Conservation (phyloP, 2,888 invertebrate species). For the Netelia virgata region DNA sequence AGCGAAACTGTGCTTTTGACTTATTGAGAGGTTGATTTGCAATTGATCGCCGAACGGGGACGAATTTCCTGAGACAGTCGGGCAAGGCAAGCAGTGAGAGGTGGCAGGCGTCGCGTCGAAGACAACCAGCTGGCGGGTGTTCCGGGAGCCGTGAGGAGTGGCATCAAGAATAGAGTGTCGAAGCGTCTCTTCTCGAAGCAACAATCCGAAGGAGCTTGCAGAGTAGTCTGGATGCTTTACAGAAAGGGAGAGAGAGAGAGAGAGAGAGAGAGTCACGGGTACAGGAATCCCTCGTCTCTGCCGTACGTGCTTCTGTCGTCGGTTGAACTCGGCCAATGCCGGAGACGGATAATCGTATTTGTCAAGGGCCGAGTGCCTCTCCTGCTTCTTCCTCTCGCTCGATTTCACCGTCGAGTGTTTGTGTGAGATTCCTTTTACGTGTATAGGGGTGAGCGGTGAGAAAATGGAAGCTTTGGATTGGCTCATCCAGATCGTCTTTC, state of each 20-base stretch:
- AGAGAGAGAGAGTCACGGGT: constrained; percentile 37
- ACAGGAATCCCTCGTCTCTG: constrained; percentile 19
- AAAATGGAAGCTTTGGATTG: constrained; percentile 51
- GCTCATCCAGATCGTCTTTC: constrained; percentile 43
- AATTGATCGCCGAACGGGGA: background rate
- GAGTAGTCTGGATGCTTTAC: background rate
- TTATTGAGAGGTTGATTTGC: background rate
- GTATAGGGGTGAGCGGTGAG: constrained; percentile 29
- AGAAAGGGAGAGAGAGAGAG: constrained; percentile 7
- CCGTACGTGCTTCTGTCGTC: constrained; percentile 61
- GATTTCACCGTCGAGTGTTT: constrained; percentile 8
- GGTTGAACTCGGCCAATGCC: constrained; percentile 69
- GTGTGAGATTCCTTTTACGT: background rate
- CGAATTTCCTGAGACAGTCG: background rate
- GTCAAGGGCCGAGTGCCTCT: constrained; percentile 72
- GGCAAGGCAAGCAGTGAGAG: background rate
- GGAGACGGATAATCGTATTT: constrained; percentile 76
- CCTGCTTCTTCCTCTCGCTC: constrained; percentile 53
- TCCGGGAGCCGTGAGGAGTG: background rate
- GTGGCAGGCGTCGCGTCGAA: background rate
- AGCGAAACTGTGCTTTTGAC: background rate
- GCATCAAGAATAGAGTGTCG: constrained; percentile 50
- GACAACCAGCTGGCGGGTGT: background rate
- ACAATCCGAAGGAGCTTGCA: background rate
- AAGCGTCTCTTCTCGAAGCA: constrained; percentile 29